Evolutionary conservation across 2,797 vertebrate genomes (phyloP).

Genomic region (Sus cebifrons): DNA sequence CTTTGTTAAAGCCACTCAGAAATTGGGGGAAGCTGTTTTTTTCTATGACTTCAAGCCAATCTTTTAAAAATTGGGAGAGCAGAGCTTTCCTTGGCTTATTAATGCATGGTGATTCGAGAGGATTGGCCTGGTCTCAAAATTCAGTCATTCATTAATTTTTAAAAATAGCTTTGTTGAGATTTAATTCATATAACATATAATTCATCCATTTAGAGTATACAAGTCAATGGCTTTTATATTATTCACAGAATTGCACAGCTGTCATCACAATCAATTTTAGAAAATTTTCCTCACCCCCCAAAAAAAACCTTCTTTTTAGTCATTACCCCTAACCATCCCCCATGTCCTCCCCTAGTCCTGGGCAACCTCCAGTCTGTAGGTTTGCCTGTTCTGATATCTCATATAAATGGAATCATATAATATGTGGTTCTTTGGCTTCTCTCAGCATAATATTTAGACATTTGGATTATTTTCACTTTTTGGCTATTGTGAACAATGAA

Average conservation of each 20-base stretch:
- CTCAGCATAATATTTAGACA: background rate
- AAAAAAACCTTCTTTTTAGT: background rate
- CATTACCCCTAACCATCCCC: background rate
- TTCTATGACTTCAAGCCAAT: slow-evolving; percentile 2
- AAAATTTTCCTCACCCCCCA: background rate
- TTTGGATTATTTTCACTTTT: slow-evolving; percentile 47
- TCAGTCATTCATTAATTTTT: slow-evolving; percentile 41
- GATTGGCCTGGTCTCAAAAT: slow-evolving; percentile 46
- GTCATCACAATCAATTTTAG: background rate
- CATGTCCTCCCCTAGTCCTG: background rate
- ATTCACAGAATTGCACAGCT: background rate
- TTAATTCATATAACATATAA: slow-evolving; percentile 37
- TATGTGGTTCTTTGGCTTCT: background rate
- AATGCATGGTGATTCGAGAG: background rate
- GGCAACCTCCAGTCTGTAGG: background rate
- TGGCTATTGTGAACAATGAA: background rate
- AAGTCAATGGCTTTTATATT: background rate
- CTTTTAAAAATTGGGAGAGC: slow-evolving; percentile 37
- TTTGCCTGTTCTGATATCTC: background rate
- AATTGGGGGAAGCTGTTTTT: slow-evolving; percentile 25
- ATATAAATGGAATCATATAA: background rate
- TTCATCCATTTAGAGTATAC: slow-evolving; percentile 17
- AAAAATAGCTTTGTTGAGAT: background rate
- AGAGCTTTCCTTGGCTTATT: slow-evolving; percentile 15
- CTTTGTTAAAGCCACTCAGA: slow-evolving; percentile 53